phyloP scores from a whole-genome alignment of 1,140 invertebrate genomes.

The Araneus ventricosus region DNA sequence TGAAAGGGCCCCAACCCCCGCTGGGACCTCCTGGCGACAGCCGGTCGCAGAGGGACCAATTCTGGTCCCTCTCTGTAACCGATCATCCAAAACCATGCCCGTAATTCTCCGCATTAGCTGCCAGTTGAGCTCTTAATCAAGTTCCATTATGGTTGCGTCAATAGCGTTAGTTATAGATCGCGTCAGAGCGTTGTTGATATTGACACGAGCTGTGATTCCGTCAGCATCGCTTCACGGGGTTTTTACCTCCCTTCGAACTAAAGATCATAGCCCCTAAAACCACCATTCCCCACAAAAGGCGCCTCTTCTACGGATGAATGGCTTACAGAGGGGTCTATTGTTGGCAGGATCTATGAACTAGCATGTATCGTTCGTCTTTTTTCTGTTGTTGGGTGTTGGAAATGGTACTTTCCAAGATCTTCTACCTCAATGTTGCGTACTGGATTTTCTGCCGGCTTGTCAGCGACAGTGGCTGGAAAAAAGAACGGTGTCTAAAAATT shows the following conservation, averaged over 20 bases:
- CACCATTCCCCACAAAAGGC: constrained; percentile 44
- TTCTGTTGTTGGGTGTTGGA: constrained; percentile 48
- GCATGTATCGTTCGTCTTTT: constrained; percentile 14
- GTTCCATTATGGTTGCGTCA: constrained; percentile 71
- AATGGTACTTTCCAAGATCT: constrained; percentile 28
- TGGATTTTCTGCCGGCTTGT: constrained; percentile 28
- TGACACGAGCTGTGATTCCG: constrained; percentile 60
- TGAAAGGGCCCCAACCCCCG: background rate
- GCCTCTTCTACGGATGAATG: constrained; percentile 17
- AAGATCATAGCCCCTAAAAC: constrained; percentile 31
- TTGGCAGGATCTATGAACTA: constrained; percentile 42
- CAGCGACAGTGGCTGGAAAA: constrained; percentile 32
- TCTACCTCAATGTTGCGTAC: background rate
- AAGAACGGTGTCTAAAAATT: constrained; percentile 23
- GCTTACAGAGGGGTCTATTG: constrained; percentile 59
- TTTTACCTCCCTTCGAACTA: background rate
- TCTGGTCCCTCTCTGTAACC: background rate
- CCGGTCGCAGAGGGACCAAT: constrained; percentile 3
- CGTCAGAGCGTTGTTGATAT: constrained; percentile 62
- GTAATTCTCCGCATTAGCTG: constrained; percentile 64
- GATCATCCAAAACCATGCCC: constrained; percentile 64
- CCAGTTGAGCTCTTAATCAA: constrained; percentile 72
- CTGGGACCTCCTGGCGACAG: constrained; percentile 33
- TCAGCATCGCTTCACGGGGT: constrained; percentile 51
- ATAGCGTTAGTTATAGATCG: constrained; percentile 67